A percentile compares a stretch with the other conserved stretches of the same genome.
Evolutionary conservation across 2,797 vertebrate genomes (phyloP).

Genomic region (Poecilia gillii): DNA sequence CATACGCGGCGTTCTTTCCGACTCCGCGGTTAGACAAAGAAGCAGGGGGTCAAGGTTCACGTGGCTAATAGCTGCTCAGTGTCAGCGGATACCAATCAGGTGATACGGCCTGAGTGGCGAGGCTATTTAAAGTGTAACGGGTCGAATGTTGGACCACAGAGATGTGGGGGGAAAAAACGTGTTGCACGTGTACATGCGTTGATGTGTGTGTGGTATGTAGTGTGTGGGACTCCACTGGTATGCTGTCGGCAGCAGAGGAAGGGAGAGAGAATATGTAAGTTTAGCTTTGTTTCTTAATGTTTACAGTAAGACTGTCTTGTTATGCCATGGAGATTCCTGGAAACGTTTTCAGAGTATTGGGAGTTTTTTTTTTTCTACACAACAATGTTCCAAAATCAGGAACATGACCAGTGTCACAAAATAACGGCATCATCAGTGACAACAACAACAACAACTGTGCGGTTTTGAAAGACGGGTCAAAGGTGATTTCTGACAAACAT

Average conservation of each 20-base stretch:
- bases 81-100: conserved; percentile 44
- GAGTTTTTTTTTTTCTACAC: not conserved
- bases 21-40: not conserved
- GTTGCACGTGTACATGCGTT: conserved; percentile 14
- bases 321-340: not conserved
- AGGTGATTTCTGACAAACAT: not conserved
- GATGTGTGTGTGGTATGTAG: not conserved
- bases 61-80: conserved; percentile 25
- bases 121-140: conserved; percentile 60
- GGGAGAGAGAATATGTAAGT: not conserved
- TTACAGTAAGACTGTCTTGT: not conserved
- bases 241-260: conserved; percentile 19
- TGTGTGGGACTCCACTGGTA: conserved; percentile 51
- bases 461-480: too few species aligned
- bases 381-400: not conserved
- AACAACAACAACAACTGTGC: not conserved
- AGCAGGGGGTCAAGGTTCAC: conserved; percentile 11
- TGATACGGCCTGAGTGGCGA: conserved; percentile 43
- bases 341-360: not conserved
- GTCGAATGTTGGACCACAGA: conserved; percentile 10
- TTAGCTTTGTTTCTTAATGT: not conserved
- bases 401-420: not conserved
- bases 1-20: not conserved
- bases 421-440: not conserved
- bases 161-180: conserved; percentile 18